Percentiles rank a stretch among this genome's conserved stretches.
phyloP scores from a whole-genome alignment of 2,113 vertebrate species.

The Lipophrys pholis region DNA sequence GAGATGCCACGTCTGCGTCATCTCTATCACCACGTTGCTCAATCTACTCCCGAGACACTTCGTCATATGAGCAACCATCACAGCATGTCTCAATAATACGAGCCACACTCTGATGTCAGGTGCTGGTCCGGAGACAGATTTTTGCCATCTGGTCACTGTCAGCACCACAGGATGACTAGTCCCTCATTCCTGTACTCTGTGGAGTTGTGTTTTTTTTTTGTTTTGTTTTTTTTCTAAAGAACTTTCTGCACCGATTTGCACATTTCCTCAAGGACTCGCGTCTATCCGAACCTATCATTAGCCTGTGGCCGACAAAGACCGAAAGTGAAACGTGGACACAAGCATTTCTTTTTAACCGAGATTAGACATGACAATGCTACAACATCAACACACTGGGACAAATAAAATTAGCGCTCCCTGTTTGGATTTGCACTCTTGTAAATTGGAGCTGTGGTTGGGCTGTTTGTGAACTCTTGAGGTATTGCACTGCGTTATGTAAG shows the following conservation, averaged over 20 bases:
- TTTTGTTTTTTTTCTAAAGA: constrained; percentile 7
- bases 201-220: constrained; percentile 15
- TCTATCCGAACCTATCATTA: constrained; percentile 67
- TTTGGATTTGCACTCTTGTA: constrained; percentile 8
- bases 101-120: constrained; percentile 29
- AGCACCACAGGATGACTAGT: constrained; percentile 7
- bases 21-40: neutral
- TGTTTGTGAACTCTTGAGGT: constrained; percentile 45
- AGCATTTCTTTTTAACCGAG: constrained; percentile 18
- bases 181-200: neutral
- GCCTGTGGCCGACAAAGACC: constrained; percentile 52
- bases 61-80: neutral
- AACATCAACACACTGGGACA: constrained; percentile 47
- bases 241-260: constrained; percentile 34
- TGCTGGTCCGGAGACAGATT: constrained; percentile 2
- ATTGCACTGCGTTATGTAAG: constrained; percentile 68
- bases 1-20: neutral
- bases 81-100: neutral
- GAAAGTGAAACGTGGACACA: constrained; percentile 44
- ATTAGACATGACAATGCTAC: constrained; percentile 29
- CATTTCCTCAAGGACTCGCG: constrained; percentile 51
- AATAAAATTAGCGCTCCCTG: constrained; percentile 42
- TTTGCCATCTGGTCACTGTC: constrained; percentile 22
- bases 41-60: neutral
- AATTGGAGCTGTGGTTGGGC: constrained; percentile 32